A percentile compares a stretch with the other conserved stretches of the same genome.
These are phyloP conservation scores for Turritopsis rubra DNA, from an alignment of 30 jellyfish, hydroid and myxozoan genomes.

Conservation along the genomic window DNA sequence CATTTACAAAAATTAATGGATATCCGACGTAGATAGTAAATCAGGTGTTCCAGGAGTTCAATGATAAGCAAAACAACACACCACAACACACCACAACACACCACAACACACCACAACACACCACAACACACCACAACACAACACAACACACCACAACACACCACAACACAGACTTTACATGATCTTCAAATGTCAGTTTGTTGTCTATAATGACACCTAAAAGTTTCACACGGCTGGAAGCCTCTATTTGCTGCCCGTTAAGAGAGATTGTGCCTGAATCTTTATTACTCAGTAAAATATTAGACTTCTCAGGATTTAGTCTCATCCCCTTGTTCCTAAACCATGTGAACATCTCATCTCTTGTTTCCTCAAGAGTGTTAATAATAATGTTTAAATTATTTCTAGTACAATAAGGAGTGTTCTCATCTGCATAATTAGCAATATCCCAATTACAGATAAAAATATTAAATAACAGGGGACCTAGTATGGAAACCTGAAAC, in stretches of 20 bases:
- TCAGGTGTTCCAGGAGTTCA: no score
- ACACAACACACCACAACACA: conserved; percentile 39
- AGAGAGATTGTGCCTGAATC: not conserved
- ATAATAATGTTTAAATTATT: conserved; percentile 17
- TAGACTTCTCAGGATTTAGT: conserved; percentile 30
- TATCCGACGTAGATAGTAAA: no score
- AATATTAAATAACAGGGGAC: no score
- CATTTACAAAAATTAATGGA: no score
- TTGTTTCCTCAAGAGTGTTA: conserved; percentile 16
- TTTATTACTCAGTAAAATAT: conserved; percentile 12
- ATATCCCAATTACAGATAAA: no score
- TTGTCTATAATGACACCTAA: conserved; percentile 36
- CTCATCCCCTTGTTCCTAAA: conserved; percentile 21
- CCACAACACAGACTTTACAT: conserved; percentile 33
- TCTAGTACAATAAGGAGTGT: conserved; percentile 27
- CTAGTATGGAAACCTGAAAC: no score
- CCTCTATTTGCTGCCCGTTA: conserved; percentile 18
- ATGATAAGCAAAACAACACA: no score
- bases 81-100: no score
- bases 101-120: no score
- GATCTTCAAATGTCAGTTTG: conserved; percentile 21
- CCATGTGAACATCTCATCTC: conserved; percentile 16
- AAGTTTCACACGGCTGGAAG: conserved; percentile 22
- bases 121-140: no score
- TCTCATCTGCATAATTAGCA: no score